A percentile compares a stretch with the other conserved stretches of the same genome.
These are phyloP conservation scores for Telenomus remus DNA, from an alignment of 1,140 invertebrate genomes.

Conservation along the genomic window DNA sequence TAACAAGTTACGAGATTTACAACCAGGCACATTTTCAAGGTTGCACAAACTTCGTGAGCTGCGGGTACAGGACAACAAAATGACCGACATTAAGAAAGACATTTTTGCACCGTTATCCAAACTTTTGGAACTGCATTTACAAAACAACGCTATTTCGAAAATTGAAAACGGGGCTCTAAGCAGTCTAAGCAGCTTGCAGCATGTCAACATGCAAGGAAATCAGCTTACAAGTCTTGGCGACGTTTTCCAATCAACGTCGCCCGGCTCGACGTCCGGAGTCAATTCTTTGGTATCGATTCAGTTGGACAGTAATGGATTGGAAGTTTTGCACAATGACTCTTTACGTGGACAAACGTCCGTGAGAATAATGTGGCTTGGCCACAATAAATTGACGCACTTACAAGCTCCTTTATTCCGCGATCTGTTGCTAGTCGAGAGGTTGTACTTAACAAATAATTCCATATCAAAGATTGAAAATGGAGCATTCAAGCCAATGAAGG, in stretches of 20 bases:
- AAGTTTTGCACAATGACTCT: conserved; percentile 85
- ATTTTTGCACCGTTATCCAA: conserved; percentile 88
- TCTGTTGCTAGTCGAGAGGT: conserved; percentile 82
- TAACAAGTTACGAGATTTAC: conserved; percentile 88
- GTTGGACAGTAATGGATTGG: conserved; percentile 88
- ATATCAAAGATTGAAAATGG: conserved; percentile 87
- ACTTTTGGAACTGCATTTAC: conserved; percentile 88
- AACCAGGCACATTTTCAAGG: conserved; percentile 86
- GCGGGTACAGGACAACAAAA: conserved; percentile 88
- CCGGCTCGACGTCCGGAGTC: conserved; percentile 64
- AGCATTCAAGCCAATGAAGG: conserved; percentile 84
- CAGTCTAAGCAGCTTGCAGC: conserved; percentile 87
- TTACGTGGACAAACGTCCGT: conserved; percentile 86
- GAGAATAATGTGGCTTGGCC: conserved; percentile 90
- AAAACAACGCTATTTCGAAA: conserved; percentile 88
- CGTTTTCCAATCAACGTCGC: conserved; percentile 80
- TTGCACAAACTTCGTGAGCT: conserved; percentile 85
- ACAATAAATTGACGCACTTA: conserved; percentile 85
- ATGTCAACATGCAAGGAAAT: conserved; percentile 92
- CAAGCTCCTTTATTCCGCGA: conserved; percentile 85
- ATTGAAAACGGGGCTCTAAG: conserved; percentile 90
- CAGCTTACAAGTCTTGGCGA: conserved; percentile 85
- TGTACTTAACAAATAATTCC: conserved; percentile 89
- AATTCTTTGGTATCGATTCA: conserved; percentile 88
- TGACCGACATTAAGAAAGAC: conserved; percentile 83